A percentile compares a stretch with the other conserved stretches of the same genome.
Evolutionary conservation across 2,888 invertebrate genomes (phyloP).

Genomic region (Drosophila maculinotata): DNA sequence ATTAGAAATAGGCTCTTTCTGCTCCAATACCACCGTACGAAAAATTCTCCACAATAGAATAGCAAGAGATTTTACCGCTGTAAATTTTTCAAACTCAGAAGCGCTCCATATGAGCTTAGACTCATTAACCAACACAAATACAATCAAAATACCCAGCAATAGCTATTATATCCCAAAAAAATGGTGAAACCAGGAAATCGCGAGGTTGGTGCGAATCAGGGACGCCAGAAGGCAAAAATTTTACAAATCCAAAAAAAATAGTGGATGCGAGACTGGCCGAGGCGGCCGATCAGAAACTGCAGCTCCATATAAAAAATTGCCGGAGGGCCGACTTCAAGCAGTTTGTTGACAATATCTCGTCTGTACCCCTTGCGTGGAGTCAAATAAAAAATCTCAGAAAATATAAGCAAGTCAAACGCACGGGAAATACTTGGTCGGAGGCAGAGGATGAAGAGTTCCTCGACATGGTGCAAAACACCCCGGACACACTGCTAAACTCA

Average conservation of each 20-base stretch:
- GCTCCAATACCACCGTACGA: background rate
- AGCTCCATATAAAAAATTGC: background rate
- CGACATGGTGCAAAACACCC: background rate
- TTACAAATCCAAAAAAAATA: background rate
- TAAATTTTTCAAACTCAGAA: too few species aligned
- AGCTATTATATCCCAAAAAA: too few species aligned
- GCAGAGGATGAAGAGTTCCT: background rate
- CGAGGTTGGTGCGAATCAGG: too few species aligned
- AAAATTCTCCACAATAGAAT: background rate
- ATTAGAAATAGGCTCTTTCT: background rate
- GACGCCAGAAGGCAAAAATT: background rate
- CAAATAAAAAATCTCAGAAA: background rate
- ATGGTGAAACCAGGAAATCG: background rate
- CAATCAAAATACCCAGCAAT: too few species aligned
- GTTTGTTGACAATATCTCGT: background rate
- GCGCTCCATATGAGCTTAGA: too few species aligned
- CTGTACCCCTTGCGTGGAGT: background rate
- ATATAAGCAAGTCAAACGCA: background rate
- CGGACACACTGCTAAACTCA: background rate
- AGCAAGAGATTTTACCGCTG: background rate
- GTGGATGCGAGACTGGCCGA: background rate
- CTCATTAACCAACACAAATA: too few species aligned
- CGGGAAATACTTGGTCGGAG: background rate
- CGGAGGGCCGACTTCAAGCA: background rate
- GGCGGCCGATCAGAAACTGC: background rate